Evolutionary conservation across 2,888 invertebrate genomes (phyloP).

Genomic region (Brachyopa scutellaris): DNA sequence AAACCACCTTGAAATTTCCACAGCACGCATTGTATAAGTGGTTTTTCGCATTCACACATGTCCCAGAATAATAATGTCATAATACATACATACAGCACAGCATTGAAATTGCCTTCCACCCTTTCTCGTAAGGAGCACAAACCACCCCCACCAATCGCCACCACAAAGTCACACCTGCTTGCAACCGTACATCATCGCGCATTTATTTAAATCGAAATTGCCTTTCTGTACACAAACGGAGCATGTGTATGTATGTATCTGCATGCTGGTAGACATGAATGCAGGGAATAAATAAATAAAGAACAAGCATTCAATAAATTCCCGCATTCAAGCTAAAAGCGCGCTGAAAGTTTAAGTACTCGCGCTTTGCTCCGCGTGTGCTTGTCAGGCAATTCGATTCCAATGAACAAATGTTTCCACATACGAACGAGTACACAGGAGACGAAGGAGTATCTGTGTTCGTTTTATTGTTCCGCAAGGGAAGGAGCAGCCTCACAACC

Average conservation of each 20-base stretch:
- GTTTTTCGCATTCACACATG: conserved; percentile 54
- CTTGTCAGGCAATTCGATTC: conserved; percentile 16
- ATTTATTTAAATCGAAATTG: conserved; percentile 68
- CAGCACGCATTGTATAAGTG: conserved; percentile 53
- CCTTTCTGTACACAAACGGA: conserved; percentile 36
- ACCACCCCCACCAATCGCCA: not conserved
- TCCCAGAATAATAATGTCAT: conserved; percentile 53
- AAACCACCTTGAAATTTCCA: conserved; percentile 61
- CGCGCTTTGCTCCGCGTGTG: not conserved
- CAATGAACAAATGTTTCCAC: not conserved
- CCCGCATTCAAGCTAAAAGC: not conserved
- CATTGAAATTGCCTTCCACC: conserved; percentile 37
- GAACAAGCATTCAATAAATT: conserved; percentile 43
- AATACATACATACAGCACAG: too few relatives aligned
- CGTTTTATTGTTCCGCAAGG: not conserved
- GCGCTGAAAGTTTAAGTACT: not conserved
- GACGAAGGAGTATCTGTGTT: not conserved
- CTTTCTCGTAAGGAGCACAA: not conserved
- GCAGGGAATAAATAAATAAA: conserved; percentile 36
- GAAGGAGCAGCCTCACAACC: too few relatives aligned
- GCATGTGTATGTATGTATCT: not conserved
- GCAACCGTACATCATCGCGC: conserved; percentile 45
- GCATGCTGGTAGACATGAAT: conserved; percentile 23
- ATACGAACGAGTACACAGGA: too few relatives aligned
- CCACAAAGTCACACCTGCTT: conserved; percentile 39